Base-by-base conservation (phyloP, 2,113 vertebrate species). In the Dasyurus viverrinus region DNA sequence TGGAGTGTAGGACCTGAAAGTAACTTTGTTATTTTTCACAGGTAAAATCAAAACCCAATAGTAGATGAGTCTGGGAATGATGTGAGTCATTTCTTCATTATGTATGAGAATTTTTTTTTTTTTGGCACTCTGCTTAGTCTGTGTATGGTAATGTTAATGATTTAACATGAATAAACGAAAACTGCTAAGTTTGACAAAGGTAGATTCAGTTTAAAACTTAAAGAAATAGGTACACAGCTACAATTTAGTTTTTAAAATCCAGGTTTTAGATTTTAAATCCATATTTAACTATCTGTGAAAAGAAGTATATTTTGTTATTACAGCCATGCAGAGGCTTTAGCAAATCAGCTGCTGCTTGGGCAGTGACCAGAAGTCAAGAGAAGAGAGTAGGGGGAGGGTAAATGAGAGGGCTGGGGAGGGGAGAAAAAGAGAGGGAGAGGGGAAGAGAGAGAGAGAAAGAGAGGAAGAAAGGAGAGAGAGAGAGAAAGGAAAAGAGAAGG, bases 71-170 rank as follows among this genome's bases (percentile, higher is more conserved):
- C 92, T 91, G 97, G 96, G 94, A 97, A 97, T 97, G 89, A 96
- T 97, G 94, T 98, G 98, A 98, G 98, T 98, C 97, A 98, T 97
- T 97, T 97, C 53, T 97, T 97, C 95, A 94, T 19, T 95, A 93
- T 95, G 96, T 95, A 92, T 92, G 92, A 95, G 94, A 90, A 22
- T 91, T 25, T 95, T 92, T 95, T 92, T 91, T 93, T 36, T 53
- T 26, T 92, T 46, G 10, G 12, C 94, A 93, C 93, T 97, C 94
- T 53, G 57, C 54, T 95, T 94, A 84, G 90, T 95, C 96, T 95
- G 90, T 96, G 68, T 91, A 42, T 96, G 92, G 54, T 50, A 22
- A 54, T 92, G 92, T 97, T 92, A 52, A 95, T 97, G 94, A 93
- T 96, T 95, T 96, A 92, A 93, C 50, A 84, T 93, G 94, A 95